These are phyloP conservation scores for Syndactyla subalaris DNA, from an alignment of 2,797 vertebrate genomes.

Conservation along the genomic window DNA sequence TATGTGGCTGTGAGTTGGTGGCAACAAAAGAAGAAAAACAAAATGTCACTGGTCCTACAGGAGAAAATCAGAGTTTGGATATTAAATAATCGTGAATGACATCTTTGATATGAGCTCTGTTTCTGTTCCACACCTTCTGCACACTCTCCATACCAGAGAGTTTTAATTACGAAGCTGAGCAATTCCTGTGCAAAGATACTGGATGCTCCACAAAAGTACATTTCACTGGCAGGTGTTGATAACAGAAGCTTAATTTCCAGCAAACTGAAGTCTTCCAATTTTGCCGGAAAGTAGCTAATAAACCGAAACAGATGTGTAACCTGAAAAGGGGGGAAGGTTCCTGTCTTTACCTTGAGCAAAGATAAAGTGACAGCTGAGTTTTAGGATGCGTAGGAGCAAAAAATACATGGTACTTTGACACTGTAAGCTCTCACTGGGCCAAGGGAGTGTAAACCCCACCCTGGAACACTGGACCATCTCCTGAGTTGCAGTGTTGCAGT, in stretches of 20 bases:
- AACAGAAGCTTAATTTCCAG: slow-evolving; percentile 12
- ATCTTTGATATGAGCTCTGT: not conserved
- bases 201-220: not conserved
- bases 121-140: not conserved
- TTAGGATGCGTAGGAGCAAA: not conserved
- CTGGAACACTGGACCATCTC: accelerated
- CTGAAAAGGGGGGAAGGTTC: not conserved
- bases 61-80: not conserved
- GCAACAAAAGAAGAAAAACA: not conserved
- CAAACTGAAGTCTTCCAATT: not conserved
- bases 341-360: not conserved
- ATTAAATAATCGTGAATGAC: not conserved
- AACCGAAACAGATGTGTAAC: slow-evolving; percentile 35
- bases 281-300: slow-evolving; percentile 30
- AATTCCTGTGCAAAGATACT: not conserved
- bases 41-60: not conserved
- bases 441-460: not conserved
- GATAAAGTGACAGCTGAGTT: not conserved
- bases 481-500: not conserved
- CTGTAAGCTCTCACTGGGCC: not conserved
- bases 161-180: slow-evolving; percentile 22
- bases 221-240: slow-evolving; percentile 21
- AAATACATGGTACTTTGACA: not conserved
- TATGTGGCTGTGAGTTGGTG: not conserved
- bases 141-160: not conserved